Conservation (phyloP, 2,797 vertebrate species). For the Eulemur rubriventer region DNA sequence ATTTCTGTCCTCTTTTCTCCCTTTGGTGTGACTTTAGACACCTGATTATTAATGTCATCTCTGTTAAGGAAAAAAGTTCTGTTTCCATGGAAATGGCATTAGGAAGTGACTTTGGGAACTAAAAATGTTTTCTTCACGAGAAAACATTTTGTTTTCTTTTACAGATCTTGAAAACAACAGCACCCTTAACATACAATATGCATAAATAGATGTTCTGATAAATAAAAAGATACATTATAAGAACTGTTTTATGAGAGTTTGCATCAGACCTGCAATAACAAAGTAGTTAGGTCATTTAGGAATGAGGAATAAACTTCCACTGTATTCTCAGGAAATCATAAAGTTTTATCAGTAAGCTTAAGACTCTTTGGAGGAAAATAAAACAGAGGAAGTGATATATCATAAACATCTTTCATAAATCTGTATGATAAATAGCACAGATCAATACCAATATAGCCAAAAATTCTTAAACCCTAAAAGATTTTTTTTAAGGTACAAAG, state of each 20-base stretch:
- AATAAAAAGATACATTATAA: slow-evolving; percentile 61
- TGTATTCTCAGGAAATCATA: background rate
- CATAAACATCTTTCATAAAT: background rate
- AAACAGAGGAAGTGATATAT: background rate
- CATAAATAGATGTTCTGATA: slow-evolving; percentile 37
- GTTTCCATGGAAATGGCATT: slow-evolving; percentile 84
- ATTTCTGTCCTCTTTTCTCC: slow-evolving; percentile 75
- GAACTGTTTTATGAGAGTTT: slow-evolving; percentile 21
- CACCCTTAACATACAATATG: slow-evolving; percentile 9
- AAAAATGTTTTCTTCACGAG: slow-evolving; percentile 65
- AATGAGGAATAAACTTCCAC: background rate
- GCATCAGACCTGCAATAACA: slow-evolving; percentile 20
- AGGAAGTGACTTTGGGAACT: slow-evolving; percentile 74
- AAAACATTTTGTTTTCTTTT: slow-evolving; percentile 70
- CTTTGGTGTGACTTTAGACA: slow-evolving; percentile 76
- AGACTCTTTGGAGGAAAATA: background rate
- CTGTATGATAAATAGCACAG: background rate
- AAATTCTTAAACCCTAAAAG: background rate
- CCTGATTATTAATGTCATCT: slow-evolving; percentile 83
- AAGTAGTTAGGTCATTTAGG: background rate
- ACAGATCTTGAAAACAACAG: slow-evolving; percentile 61
- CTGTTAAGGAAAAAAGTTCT: slow-evolving; percentile 67
- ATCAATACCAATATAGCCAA: background rate
- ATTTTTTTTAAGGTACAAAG: background rate
- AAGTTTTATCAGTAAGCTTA: background rate